These are phyloP conservation scores for Silurus asotus DNA, from an alignment of 2,113 vertebrate species.

Conservation along the genomic window DNA sequence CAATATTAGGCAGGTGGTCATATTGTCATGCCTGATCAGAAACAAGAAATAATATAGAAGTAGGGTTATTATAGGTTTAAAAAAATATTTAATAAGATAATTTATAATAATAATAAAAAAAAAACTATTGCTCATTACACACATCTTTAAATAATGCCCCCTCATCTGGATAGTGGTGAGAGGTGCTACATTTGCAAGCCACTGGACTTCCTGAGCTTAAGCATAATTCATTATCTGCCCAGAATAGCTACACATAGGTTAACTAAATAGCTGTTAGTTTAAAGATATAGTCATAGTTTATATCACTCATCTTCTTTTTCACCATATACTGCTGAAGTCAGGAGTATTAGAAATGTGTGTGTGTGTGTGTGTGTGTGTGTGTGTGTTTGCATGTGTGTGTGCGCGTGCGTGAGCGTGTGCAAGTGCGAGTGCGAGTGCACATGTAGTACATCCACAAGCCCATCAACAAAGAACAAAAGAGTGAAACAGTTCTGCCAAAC, in stretches of 20 bases:
- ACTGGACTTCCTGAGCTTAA: neutral
- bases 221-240: neutral
- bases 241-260: neutral
- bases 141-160: neutral
- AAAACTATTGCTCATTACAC: neutral
- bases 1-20: no score
- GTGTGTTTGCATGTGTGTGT: neutral
- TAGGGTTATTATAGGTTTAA: neutral
- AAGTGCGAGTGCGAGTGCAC: conserved; percentile 28
- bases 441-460: conserved; percentile 43
- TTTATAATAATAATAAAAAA: neutral
- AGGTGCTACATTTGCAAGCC: neutral
- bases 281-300: neutral
- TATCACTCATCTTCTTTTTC: neutral
- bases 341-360: no score
- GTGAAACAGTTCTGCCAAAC: conserved; percentile 53
- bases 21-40: no score
- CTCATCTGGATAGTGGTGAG: neutral
- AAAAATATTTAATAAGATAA: neutral
- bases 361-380: no score
- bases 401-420: neutral
- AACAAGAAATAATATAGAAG: neutral
- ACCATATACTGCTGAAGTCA: no score
- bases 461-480: conserved; percentile 54
- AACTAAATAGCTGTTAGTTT: neutral